A percentile compares a stretch with the other conserved stretches of the same genome.
Evolutionary conservation across 2,113 vertebrate genomes (phyloP).

Genomic region (Apteryx owenii): DNA sequence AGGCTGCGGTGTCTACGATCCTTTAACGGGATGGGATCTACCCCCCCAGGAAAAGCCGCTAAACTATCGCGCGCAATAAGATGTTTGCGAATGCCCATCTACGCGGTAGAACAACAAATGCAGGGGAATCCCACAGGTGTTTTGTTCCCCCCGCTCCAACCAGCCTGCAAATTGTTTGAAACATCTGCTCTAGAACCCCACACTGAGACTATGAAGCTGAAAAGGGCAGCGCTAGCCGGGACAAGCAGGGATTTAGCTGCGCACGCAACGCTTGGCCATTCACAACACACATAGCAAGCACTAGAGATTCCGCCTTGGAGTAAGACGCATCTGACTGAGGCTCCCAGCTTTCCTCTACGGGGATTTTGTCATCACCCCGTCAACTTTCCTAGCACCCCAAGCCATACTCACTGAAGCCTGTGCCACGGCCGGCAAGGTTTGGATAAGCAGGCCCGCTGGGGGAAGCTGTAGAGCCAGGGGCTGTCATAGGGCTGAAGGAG

Average conservation of each 20-base stretch:
- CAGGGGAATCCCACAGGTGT: too few species aligned
- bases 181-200: background rate
- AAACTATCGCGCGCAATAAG: accelerated
- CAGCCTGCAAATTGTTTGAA: background rate
- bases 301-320: accelerated
- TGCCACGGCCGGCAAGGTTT: conserved; percentile 41
- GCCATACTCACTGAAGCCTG: conserved; percentile 72
- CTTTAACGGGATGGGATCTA: accelerated
- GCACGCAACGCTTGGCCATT: accelerated
- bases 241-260: background rate
- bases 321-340: accelerated
- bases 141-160: background rate
- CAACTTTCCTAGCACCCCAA: background rate
- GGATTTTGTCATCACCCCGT: accelerated
- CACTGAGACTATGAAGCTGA: accelerated
- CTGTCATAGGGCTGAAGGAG: conserved; percentile 77
- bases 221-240: accelerated
- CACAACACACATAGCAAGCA: accelerated
- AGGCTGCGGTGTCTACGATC: accelerated
- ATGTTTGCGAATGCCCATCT: too few species aligned
- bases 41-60: background rate
- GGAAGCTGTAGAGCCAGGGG: conserved; percentile 29
- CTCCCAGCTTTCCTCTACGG: background rate
- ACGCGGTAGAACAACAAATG: accelerated
- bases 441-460: conserved; percentile 68